phyloP scores from a whole-genome alignment of 2,797 vertebrate species.

The Acridotheres tristis region DNA sequence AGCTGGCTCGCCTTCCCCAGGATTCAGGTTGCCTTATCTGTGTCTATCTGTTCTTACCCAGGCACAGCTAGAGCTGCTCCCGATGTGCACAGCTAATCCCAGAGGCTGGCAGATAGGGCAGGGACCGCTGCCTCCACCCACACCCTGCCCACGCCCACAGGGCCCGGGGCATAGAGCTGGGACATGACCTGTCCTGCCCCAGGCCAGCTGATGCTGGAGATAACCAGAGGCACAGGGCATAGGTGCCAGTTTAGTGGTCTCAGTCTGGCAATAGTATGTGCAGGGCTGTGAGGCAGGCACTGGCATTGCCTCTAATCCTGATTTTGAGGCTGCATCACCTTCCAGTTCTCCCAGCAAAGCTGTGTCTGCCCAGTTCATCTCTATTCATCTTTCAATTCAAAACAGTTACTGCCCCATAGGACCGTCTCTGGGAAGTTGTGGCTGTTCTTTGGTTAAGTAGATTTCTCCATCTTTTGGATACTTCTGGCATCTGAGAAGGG shows the following conservation, averaged over 20 bases:
- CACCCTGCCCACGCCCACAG: fast-evolving
- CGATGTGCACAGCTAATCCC: constrained; percentile 13
- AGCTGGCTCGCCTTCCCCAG: background rate
- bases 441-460: fast-evolving
- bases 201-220: background rate
- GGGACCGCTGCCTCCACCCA: background rate
- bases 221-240: background rate
- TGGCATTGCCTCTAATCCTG: background rate
- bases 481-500: background rate
- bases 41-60: constrained; percentile 41
- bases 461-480: background rate
- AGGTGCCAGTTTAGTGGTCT: background rate
- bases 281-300: background rate
- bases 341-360: background rate
- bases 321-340: background rate
- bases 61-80: constrained; percentile 9
- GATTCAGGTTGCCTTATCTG: constrained; percentile 49
- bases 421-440: background rate
- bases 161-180: background rate
- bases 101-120: background rate
- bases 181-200: background rate
- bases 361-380: background rate
- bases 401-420: background rate
- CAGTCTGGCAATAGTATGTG: fast-evolving
- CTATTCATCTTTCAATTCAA: background rate